Evolutionary conservation across 2,113 vertebrate genomes (phyloP), one percentile per base, ranked within the genome.

Genomic region (Dolichallabes microphthalmus): DNA sequence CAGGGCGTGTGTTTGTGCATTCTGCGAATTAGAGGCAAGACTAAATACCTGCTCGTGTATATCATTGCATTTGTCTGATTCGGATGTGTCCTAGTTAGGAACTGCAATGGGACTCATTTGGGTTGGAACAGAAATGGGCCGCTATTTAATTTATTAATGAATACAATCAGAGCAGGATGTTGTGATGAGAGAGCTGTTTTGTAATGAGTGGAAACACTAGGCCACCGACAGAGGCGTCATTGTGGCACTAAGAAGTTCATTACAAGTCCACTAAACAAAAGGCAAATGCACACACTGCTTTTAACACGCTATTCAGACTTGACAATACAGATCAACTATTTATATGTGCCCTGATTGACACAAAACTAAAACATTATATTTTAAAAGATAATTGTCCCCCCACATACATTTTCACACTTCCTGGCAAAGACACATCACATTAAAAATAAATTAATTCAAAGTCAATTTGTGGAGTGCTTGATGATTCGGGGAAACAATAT

Each of bases 381-480:
- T 76, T 39, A 79, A 79, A 53, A 68, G 20, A 84, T 14, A 80
- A 13, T 32, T 19, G 19, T 1, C 3, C 35, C 39, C 32, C 58
- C 19, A 45, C 81, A 83, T 80, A 89, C 87, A 88, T 80, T 55
- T 78, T 39, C 45, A 82, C 55, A 78, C 91, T 94, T 89, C 87
- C 87, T 90, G 89, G 90, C 89, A 88, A 85, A 91, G 90, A 60
- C 14, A 74, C 89, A 91, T 88, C 91, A 90, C 92, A 94, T 94
- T 95, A 95, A 94, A 95, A 94, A 95, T 95, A 94, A 93, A 95
- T 94, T 94, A 86, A 95, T 93, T 94, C 92, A 92, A 93, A 95
- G 94, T 94, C 93, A 94, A 94, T 95, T 94, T 94, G 89, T 87
- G 86, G 89, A 92, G 93, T 94, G 93, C 94, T 94, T 95, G 94